phyloP scores from a whole-genome alignment of 2,113 vertebrate species.

The Microcebus ravelobensis region DNA sequence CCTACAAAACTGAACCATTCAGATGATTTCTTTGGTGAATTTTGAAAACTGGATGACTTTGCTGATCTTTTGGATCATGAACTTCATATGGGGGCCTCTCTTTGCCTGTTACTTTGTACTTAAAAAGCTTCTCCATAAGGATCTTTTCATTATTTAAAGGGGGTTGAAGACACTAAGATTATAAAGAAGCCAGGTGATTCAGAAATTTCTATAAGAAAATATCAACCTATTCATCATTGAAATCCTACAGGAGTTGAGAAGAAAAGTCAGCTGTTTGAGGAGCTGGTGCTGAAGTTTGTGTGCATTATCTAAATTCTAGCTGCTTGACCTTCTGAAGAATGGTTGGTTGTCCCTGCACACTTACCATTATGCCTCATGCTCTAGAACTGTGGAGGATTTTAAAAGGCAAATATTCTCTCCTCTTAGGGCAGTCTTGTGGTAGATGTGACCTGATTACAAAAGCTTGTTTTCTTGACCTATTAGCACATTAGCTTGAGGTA shows the following conservation, averaged over 20 bases:
- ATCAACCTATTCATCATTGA: constrained; percentile 9
- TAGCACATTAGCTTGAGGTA: neutral
- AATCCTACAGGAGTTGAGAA: neutral
- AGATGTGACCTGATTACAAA: neutral
- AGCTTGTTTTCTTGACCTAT: neutral
- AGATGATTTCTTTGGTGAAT: neutral
- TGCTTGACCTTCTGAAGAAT: neutral
- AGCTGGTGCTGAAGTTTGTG: neutral
- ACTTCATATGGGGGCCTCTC: neutral
- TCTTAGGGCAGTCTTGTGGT: neutral
- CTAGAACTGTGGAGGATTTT: neutral
- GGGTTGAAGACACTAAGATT: neutral
- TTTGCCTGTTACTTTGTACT: neutral
- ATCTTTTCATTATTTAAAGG: constrained; percentile 9
- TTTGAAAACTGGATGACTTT: neutral
- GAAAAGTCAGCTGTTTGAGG: neutral
- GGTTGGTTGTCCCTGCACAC: neutral
- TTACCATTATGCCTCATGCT: neutral
- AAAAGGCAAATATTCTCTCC: neutral
- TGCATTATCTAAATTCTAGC: neutral
- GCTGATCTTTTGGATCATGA: neutral
- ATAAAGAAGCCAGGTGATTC: constrained; percentile 17
- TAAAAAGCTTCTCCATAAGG: neutral
- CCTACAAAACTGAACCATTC: neutral
- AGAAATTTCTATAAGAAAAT: constrained; percentile 22